phyloP scores from a whole-genome alignment of 2,888 invertebrate genomes.

The Drosophila monieri region DNA sequence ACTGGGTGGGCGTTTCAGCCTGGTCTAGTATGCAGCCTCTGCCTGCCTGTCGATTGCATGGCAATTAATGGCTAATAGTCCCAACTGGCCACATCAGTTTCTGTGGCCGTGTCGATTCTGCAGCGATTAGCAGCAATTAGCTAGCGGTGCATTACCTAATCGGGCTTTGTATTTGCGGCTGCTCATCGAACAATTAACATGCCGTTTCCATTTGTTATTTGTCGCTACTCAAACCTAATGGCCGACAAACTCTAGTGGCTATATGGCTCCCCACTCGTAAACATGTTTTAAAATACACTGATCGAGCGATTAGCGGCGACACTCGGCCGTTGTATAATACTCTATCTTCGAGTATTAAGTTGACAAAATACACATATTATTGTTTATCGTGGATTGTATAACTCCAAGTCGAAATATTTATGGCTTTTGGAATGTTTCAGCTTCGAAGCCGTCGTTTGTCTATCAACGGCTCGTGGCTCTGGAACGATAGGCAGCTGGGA shows the following conservation, averaged over 20 bases:
- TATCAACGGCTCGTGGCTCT: conserved; percentile 36
- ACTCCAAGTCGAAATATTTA: conserved; percentile 61
- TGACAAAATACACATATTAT: conserved; percentile 35
- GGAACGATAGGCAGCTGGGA: conserved; percentile 31
- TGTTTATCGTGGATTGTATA: conserved; percentile 66
- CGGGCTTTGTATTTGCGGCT: conserved; percentile 43
- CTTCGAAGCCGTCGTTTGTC: conserved; percentile 60
- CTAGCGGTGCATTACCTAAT: conserved; percentile 70
- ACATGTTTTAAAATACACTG: conserved; percentile 50
- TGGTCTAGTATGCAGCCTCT: not conserved
- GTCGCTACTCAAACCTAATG: conserved; percentile 51
- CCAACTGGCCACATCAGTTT: conserved; percentile 34
- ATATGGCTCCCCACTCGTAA: conserved; percentile 38
- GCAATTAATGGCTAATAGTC: conserved; percentile 61
- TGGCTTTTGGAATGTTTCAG: conserved; percentile 28
- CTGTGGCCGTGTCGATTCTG: conserved; percentile 67
- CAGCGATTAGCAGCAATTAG: conserved; percentile 76
- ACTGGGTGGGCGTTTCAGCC: conserved; percentile 40
- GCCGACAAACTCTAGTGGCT: conserved; percentile 33
- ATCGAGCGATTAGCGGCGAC: conserved; percentile 40
- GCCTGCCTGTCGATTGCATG: conserved; percentile 55
- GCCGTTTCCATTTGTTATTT: conserved; percentile 65
- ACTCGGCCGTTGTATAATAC: conserved; percentile 33
- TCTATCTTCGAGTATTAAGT: conserved; percentile 24
- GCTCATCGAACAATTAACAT: conserved; percentile 64